phyloP scores from a whole-genome alignment of 2,113 vertebrate species.

The Passerina amoena region DNA sequence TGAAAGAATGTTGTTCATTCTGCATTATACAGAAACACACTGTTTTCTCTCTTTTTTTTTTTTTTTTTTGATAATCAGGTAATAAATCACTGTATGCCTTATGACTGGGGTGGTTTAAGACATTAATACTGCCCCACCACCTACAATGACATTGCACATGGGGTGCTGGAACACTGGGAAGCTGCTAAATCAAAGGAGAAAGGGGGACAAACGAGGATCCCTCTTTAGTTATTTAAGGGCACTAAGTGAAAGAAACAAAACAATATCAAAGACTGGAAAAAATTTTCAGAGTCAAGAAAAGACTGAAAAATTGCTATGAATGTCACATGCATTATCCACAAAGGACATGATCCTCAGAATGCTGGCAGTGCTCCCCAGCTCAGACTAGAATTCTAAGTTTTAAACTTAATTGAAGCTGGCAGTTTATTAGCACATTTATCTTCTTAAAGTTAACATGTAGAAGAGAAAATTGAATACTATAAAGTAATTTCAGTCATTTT shows the following conservation, averaged over 20 bases:
- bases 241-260: background rate
- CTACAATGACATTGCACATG: fast-evolving
- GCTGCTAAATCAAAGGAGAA: background rate
- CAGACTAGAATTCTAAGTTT: background rate
- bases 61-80: background rate
- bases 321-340: background rate
- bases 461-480: background rate
- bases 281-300: background rate
- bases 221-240: background rate
- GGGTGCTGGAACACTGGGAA: background rate
- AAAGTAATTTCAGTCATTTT: background rate
- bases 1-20: background rate
- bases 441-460: background rate
- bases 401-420: slow-evolving; percentile 7
- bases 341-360: background rate
- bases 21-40: background rate
- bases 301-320: background rate
- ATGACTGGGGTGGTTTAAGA: background rate
- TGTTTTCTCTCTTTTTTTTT: background rate
- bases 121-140: background rate
- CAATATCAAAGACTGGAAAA: background rate
- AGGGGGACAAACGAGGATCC: background rate
- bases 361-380: background rate
- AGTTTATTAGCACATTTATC: slow-evolving; percentile 27
- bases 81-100: background rate